Evolutionary conservation across 2,113 vertebrate genomes (phyloP).

Genomic region (Rhizomys pruinosus): DNA sequence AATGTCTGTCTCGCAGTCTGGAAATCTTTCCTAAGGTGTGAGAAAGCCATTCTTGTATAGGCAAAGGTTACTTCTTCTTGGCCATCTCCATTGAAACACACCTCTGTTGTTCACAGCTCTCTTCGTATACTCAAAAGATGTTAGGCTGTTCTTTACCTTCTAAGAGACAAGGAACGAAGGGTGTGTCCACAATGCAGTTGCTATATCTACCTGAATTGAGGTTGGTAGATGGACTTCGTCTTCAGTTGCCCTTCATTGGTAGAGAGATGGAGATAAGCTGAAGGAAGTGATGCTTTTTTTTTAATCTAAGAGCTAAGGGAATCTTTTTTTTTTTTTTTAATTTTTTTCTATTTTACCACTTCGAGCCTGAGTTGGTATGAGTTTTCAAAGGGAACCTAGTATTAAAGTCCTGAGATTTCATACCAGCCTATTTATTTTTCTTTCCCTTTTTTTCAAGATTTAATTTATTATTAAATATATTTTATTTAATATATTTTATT

Average conservation of each 20-base stretch:
- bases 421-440: background rate
- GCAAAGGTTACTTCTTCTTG: slow-evolving; percentile 1
- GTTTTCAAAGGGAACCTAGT: background rate
- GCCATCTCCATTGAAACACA: background rate
- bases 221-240: background rate
- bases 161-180: background rate
- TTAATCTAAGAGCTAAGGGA: background rate
- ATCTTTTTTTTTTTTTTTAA: no score
- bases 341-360: no score
- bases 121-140: background rate
- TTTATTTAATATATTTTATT: no score
- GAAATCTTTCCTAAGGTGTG: background rate
- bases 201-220: background rate
- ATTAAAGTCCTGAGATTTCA: background rate
- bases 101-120: background rate
- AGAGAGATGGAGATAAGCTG: background rate
- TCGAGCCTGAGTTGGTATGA: background rate
- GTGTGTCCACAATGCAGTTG: background rate
- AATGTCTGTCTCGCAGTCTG: background rate
- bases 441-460: background rate
- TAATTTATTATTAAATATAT: background rate
- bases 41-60: background rate
- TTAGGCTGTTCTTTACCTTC: background rate
- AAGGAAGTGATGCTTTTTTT: background rate
- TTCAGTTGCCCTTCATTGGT: background rate